These are phyloP conservation scores for Diorhabda sublineata DNA, from an alignment of 1,140 invertebrate species.

Conservation along the genomic window DNA sequence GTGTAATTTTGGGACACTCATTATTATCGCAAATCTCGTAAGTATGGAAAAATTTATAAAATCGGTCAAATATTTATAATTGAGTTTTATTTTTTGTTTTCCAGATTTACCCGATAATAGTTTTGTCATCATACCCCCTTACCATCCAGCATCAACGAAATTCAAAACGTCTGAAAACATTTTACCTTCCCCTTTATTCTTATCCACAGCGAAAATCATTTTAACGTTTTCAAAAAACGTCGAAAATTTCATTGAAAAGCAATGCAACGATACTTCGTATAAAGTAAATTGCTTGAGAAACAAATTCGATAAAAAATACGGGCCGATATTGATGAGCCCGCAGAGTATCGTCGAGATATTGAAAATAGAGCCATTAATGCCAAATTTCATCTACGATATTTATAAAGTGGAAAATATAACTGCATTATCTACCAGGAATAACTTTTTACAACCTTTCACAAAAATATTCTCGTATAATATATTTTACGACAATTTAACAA, in stretches of 20 bases:
- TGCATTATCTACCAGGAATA: conserved; percentile 15
- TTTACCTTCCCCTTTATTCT: conserved; percentile 32
- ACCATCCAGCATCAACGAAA: conserved; percentile 12
- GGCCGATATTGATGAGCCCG: not conserved
- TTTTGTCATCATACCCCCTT: conserved; percentile 34
- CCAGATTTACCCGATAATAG: conserved; percentile 33
- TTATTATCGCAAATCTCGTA: too few species aligned
- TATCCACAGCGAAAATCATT: conserved; percentile 36
- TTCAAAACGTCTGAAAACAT: conserved; percentile 27
- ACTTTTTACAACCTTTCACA: conserved; percentile 24
- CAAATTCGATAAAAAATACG: conserved; percentile 23
- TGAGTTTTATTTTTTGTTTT: conserved; percentile 20
- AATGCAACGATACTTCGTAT: conserved; percentile 37
- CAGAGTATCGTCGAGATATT: conserved; percentile 29
- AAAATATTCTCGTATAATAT: conserved; percentile 37
- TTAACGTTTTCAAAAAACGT: conserved; percentile 30
- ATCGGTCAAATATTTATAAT: conserved; percentile 10
- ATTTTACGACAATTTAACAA: conserved; percentile 33
- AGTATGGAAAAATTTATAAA: not conserved
- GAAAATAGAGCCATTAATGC: conserved; percentile 34
- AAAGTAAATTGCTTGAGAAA: conserved; percentile 37
- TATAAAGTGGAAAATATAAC: conserved; percentile 31
- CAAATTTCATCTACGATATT: conserved; percentile 38
- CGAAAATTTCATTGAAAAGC: conserved; percentile 22
- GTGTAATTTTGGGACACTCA: too few species aligned